Evolutionary conservation across 2,113 vertebrate species (phyloP), one percentile per base, ranked within the genome.

Genomic region (Cacatua alba): DNA sequence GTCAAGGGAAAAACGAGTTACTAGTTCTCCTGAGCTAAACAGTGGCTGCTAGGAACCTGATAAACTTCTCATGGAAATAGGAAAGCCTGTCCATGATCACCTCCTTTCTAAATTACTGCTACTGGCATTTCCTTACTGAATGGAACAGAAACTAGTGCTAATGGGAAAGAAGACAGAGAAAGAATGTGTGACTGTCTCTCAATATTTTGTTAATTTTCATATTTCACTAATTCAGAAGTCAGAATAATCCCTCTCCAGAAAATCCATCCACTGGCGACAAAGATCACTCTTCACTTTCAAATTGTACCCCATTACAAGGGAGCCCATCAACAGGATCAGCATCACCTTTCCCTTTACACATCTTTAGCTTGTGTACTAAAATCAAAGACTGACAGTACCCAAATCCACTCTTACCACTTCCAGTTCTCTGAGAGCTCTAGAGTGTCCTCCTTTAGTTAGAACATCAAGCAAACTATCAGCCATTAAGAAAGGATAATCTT

Each of bases 401-500:
- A 53, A 69, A 81, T 21, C n/a, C 26, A 28, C 33, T 84, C 98
- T 98, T 98, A 99, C 99, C 94, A 6, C 68, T 95, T 98, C 98
- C 1, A 98, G 87, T 75, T 98, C 98, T 93, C 98, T 98, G 52
- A 99, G 98, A 46, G 97, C 96, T 96, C 96, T 99, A 13, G 99
- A 99, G 97, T 99, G 99, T 49, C 99, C 98, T 88, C 99, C 99
- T 89, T 99, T 99, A 12, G 99, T 99, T 80, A 99, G 87, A 33
- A 98, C 99, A 67, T 99, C 99, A 97, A 99, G 97, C 70, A 99
- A 96, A 88, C 99, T 99, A 96, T 99, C 99, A n/a, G 99, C 99
- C 98, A 99, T 98, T 84, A 99, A 98, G 96, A 98, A 98, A 23
- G 98, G 98, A 49, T 99, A 98, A 96, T 99, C 99, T 26, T 99